These are phyloP conservation scores for Syritta pipiens DNA, from an alignment of 2,888 invertebrate genomes.

Conservation along the genomic window DNA sequence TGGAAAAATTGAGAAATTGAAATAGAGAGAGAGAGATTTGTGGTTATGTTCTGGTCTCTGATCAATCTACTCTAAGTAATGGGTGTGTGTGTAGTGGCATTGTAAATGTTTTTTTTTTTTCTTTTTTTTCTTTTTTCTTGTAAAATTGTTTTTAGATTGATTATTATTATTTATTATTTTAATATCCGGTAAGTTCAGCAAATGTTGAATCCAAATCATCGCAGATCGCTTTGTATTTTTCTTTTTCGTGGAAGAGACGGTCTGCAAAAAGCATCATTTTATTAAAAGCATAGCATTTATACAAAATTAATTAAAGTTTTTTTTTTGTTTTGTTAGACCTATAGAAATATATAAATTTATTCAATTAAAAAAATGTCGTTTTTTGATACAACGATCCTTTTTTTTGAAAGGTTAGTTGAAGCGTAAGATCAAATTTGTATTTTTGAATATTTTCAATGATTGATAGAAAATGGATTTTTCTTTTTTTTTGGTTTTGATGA, in stretches of 20 bases:
- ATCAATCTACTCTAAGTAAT: neutral
- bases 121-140: no score
- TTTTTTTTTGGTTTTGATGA: neutral
- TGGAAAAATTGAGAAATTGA: no score
- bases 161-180: conserved; percentile 78
- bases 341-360: conserved; percentile 18
- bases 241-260: conserved; percentile 89
- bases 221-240: conserved; percentile 97
- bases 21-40: conserved; percentile 2
- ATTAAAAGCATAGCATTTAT: conserved; percentile 72
- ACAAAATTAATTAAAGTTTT: conserved; percentile 51
- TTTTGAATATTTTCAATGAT: conserved; percentile 41
- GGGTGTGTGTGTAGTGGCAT: conserved; percentile 46
- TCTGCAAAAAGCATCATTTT: conserved; percentile 84
- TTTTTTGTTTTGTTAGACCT: conserved; percentile 18
- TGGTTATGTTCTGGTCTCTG: neutral
- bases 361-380: conserved; percentile 34
- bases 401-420: conserved; percentile 44
- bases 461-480: conserved; percentile 39
- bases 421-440: conserved; percentile 19
- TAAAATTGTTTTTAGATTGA: conserved; percentile 54
- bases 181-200: conserved; percentile 98
- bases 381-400: conserved; percentile 19
- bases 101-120: conserved; percentile 64
- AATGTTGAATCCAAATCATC: conserved; percentile 98